Evolutionary conservation across 2,113 vertebrate species (phyloP), one percentile per base, ranked within the genome.

Genomic region (Mesocricetus auratus): DNA sequence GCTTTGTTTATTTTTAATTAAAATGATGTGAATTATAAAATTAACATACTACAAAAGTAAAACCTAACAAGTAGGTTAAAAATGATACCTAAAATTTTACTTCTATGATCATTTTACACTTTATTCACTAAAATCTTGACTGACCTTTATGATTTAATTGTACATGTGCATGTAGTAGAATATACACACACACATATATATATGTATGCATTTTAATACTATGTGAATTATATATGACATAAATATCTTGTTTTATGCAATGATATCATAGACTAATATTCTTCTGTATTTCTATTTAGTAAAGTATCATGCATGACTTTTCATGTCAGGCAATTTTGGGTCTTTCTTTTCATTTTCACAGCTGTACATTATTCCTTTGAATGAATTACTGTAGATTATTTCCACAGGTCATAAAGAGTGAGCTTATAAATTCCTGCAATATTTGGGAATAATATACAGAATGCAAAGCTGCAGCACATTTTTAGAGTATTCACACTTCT

Each of bases 1-100:
- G 79, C 31, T 92, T 81, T 86, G 29, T 82, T 88, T 89, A 74
- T 82, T 95, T 81, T 89, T 33, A 79, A 77, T 86, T n/a, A 78
- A 88, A 92, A 45, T 90, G 21, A 68, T 89, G 68, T 82, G 78
- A 94, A 74, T 93, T 79, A 45, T 42, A 93, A 91, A 89, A 79
- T 83, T 50, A 93, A 75, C 24, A 85, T 29, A 29, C 77, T 64
- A 9, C 45, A 83, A 87, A 93, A 64, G n/a, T 96, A 90, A 91
- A 73, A 60, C 24, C 42, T 75, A 60, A 53, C 9, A 50, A 60
- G 13, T 1, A 58, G 13, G 19, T 62, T 90, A 92, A 39, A 87
- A 97, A 60, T 50, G 10, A 87, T 86, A 73, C 68, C 5, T 82
- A 31, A 82, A 69, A 33, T 74, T 73, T 4, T 91, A 4, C 12